phyloP scores from a whole-genome alignment of 2,113 vertebrate genomes.

The Nerophis lumbriciformis region DNA sequence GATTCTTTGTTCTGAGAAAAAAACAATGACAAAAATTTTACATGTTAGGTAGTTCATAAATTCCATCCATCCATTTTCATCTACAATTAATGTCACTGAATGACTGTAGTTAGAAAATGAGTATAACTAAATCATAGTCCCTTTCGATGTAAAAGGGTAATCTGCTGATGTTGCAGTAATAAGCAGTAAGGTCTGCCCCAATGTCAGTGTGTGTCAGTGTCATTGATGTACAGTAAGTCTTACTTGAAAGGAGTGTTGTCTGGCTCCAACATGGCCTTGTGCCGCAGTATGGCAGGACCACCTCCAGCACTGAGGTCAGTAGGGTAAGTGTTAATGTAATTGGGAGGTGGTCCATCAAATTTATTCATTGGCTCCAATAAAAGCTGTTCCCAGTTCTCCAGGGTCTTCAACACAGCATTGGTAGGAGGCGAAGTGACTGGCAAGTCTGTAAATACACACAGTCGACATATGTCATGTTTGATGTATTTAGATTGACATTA shows the following conservation, averaged over 20 bases:
- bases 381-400: slow-evolving; percentile 95
- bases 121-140: background rate
- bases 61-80: too few relatives aligned
- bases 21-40: background rate
- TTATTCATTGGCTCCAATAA: slow-evolving; percentile 89
- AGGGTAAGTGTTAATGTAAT: slow-evolving; percentile 90
- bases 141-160: background rate
- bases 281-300: slow-evolving; percentile 85
- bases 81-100: too few relatives aligned
- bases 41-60: background rate
- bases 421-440: slow-evolving; percentile 89
- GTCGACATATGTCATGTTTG: background rate
- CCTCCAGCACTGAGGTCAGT: slow-evolving; percentile 79
- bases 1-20: slow-evolving; percentile 81
- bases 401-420: slow-evolving; percentile 87
- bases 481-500: background rate
- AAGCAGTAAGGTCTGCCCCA: background rate
- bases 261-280: slow-evolving; percentile 96
- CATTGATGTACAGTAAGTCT: slow-evolving; percentile 32
- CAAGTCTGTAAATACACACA: slow-evolving; percentile 75
- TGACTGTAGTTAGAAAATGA: background rate
- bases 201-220: background rate
- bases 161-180: background rate
- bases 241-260: slow-evolving; percentile 99
- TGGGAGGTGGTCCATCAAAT: slow-evolving; percentile 91